Percentiles rank a stretch among this genome's conserved stretches.
Evolutionary conservation across 2,888 invertebrate species (phyloP).

Genomic region (Nephrocerus scutellatus): DNA sequence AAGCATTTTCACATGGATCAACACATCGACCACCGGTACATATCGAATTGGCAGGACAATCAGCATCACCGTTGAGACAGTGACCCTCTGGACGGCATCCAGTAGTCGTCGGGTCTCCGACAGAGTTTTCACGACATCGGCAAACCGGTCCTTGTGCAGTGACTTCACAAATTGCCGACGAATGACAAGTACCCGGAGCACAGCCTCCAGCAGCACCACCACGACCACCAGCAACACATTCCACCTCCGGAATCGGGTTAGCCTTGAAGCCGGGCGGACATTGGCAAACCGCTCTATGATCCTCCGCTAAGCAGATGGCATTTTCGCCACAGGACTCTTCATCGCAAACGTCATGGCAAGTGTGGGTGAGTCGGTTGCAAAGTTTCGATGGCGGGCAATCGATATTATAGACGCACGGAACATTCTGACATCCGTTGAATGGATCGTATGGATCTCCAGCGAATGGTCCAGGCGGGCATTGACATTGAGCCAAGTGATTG

Average conservation of each 20-base stretch:
- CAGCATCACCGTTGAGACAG: conserved; percentile 63
- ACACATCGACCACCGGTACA: conserved; percentile 67
- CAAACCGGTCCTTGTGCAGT: conserved; percentile 64
- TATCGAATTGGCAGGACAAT: conserved; percentile 68
- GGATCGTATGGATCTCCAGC: conserved; percentile 79
- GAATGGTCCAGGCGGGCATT: conserved; percentile 80
- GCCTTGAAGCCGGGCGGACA: conserved; percentile 78
- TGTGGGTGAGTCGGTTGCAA: conserved; percentile 75
- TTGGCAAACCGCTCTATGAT: conserved; percentile 74
- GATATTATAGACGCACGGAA: conserved; percentile 79
- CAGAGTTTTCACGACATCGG: conserved; percentile 66
- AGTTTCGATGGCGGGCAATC: conserved; percentile 74
- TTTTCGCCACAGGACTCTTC: conserved; percentile 78
- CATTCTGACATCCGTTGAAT: conserved; percentile 65
- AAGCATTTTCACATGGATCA: conserved; percentile 75
- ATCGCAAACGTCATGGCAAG: conserved; percentile 73
- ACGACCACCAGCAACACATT: conserved; percentile 65
- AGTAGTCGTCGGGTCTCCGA: conserved; percentile 67
- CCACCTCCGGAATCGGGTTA: conserved; percentile 77
- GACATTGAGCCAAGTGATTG: conserved; percentile 83
- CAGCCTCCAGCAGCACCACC: conserved; percentile 64
- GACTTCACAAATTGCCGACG: conserved; percentile 69
- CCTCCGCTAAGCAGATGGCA: conserved; percentile 81
- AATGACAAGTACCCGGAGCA: conserved; percentile 72
- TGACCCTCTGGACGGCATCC: conserved; percentile 75